Evolutionary conservation across 2,113 vertebrate genomes (phyloP), one percentile per base, ranked within the genome.

Genomic region (Naja naja): DNA sequence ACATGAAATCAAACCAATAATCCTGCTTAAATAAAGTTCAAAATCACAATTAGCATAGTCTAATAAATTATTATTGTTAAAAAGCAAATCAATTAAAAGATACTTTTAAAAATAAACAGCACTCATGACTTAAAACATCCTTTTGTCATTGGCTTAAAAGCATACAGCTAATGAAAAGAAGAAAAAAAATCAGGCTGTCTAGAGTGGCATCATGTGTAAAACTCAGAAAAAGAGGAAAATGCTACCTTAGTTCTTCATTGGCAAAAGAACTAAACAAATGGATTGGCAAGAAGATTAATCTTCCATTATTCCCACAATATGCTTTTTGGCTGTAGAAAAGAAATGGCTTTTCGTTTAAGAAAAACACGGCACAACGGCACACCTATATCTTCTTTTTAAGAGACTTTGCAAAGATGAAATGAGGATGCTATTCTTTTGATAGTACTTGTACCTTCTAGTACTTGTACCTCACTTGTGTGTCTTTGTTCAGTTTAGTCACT

Each of bases 291-390:
- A 9, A 90, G 90, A 92, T 89, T 91, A 54, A 89, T 88, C 90
- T 14, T 12, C 22, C 92, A 30, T 91, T 96, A 94, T 86, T 95
- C 30, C 39, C 0, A 22, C 87, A 3, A 52, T 88, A 95, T 92
- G 92, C 20, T 54, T 93, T 45, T 87, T 95, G 89, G 60, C 93
- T 95, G 85, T 55, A 39, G 91, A 92, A 60, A 85, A 47, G 91
- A 34, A n/a, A 96, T 96, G 93, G 1, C 0, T 43, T 96, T 95
- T 95, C 93, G 94, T 58, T 92, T 86, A 93, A 95, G 94, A 91
- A 89, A 89, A 94, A 93, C 91, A 92, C 58, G 92, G 3, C 93
- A 89, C n/a, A 94, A 6, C 56, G 45, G 58, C 52, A 94, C 93
- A 95, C 96, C 92, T 96, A 89, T 93, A n/a, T 64, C 89, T 25